Evolutionary conservation across 2,888 invertebrate species (phyloP).

Genomic region (Campoletis raptor): DNA sequence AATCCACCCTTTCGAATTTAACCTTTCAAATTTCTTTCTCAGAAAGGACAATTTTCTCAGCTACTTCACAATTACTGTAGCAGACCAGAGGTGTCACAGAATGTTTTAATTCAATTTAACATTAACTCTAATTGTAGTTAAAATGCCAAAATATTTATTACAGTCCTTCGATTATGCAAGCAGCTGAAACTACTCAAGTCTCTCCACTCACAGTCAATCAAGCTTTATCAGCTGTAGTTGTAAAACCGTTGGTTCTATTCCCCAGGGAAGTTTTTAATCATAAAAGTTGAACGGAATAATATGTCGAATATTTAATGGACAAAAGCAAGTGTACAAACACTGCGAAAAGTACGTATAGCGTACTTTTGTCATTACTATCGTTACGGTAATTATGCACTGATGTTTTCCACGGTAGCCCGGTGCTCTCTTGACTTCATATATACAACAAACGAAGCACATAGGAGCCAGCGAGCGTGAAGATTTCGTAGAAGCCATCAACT

Average conservation of each 20-base stretch:
- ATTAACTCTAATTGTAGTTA: neutral
- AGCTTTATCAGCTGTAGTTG: neutral
- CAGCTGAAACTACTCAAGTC: neutral
- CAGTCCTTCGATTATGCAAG: neutral
- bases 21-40: constrained; percentile 24
- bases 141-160: neutral
- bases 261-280: neutral
- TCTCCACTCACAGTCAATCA: neutral
- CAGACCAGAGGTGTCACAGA: too few relatives aligned
- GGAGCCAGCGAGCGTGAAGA: constrained; percentile 76
- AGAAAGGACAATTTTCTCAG: constrained; percentile 11
- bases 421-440: constrained; percentile 23
- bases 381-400: constrained; percentile 82
- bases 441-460: constrained; percentile 20
- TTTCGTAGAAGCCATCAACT: constrained; percentile 81
- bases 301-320: constrained; percentile 29
- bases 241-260: neutral
- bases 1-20: constrained; percentile 15
- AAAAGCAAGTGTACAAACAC: constrained; percentile 51
- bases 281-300: neutral
- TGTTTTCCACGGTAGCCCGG: constrained; percentile 77
- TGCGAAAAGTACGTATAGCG: constrained; percentile 49
- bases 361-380: constrained; percentile 75
- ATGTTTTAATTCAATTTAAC: constrained; percentile 52
- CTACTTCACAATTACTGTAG: neutral